Percentiles rank a stretch among this genome's conserved stretches.
These are phyloP conservation scores for Premnoplex brunnescens DNA, from an alignment of 2,797 vertebrate genomes.

Conservation along the genomic window DNA sequence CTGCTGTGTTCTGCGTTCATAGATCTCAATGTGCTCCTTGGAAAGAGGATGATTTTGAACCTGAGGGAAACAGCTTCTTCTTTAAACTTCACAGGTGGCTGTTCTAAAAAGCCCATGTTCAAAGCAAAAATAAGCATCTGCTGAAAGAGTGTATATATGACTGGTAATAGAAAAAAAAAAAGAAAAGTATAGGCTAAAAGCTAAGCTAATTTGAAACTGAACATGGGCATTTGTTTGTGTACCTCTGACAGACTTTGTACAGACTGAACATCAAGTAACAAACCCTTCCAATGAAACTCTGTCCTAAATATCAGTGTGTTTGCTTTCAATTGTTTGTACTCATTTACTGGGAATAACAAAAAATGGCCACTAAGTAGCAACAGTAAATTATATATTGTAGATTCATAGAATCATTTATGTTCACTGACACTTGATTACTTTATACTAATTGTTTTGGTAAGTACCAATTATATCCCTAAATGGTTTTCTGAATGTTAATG, in stretches of 20 bases:
- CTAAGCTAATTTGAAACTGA: neutral
- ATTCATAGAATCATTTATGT: neutral
- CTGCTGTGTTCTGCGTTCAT: neutral
- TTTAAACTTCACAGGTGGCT: neutral
- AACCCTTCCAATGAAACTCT: neutral
- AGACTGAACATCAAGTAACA: neutral
- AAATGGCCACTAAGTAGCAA: neutral
- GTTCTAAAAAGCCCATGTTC: neutral
- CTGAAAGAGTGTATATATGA: neutral
- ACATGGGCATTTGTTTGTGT: neutral
- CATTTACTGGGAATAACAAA: neutral
- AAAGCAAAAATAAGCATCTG: neutral
- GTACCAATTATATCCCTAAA: slow-evolving; percentile 45
- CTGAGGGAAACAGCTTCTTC: neutral
- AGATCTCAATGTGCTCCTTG: neutral
- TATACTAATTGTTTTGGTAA: slow-evolving; percentile 33
- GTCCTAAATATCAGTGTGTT: neutral
- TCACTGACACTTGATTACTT: slow-evolving; percentile 39
- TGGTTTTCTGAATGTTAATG: slow-evolving; percentile 11
- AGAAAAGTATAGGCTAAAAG: neutral
- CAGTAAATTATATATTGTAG: neutral
- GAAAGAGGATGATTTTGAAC: neutral
- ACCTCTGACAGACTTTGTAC: neutral
- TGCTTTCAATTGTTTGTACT: neutral
- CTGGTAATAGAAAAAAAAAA: neutral